These are phyloP conservation scores for Rhinogobio ventralis DNA, from an alignment of 2,797 vertebrate species.

Conservation along the genomic window DNA sequence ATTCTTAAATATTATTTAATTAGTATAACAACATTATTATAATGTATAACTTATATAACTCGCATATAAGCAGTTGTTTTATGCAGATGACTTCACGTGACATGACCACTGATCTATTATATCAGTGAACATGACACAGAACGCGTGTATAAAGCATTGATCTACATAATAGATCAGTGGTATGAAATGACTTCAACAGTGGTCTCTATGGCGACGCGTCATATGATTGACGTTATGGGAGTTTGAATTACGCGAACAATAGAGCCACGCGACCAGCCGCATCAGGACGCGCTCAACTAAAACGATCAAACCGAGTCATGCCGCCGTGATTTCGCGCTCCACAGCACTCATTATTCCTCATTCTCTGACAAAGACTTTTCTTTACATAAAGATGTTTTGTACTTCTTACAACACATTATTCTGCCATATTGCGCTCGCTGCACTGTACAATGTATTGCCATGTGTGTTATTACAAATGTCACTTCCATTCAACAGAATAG, in stretches of 20 bases:
- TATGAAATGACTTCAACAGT: background rate
- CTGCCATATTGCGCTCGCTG: background rate
- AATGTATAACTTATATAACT: no score
- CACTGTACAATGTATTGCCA: background rate
- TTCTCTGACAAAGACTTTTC: background rate
- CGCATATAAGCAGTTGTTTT: no score
- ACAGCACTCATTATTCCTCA: background rate
- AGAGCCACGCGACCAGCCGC: constrained; percentile 48
- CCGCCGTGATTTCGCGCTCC: background rate
- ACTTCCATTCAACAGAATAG: background rate
- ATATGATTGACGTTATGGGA: background rate
- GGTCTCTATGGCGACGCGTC: background rate
- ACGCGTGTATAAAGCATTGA: background rate
- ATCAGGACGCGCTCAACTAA: constrained; percentile 42
- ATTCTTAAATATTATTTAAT: no score
- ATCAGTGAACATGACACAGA: background rate
- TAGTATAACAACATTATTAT: no score
- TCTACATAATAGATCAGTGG: no score
- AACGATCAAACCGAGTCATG: background rate
- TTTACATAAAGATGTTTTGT: background rate
- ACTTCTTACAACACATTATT: background rate
- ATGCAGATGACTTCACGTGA: no score
- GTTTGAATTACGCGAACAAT: constrained; percentile 47
- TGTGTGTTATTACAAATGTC: background rate
- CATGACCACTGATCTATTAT: no score